Conservation (phyloP, 2,888 invertebrate species). For the Ellobium chinense region DNA sequence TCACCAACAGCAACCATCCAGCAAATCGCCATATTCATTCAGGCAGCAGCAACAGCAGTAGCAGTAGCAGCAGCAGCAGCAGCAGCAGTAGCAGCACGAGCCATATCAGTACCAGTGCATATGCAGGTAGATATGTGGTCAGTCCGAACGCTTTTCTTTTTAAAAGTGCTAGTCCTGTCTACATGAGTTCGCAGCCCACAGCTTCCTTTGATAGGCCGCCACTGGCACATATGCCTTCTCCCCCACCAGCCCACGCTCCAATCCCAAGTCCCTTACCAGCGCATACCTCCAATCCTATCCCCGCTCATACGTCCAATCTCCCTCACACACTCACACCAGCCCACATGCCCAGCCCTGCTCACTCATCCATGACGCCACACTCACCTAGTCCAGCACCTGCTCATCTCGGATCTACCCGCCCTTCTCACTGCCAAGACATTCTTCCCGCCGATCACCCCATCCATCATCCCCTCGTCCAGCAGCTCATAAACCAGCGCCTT, state of each 20-base stretch:
- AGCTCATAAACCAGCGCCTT: slow-evolving; percentile 42
- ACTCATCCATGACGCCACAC: background rate
- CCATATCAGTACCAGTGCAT: background rate
- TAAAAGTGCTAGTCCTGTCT: background rate
- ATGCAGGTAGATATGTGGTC: background rate
- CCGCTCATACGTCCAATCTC: background rate
- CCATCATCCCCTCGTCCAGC: slow-evolving; percentile 45
- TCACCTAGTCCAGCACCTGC: slow-evolving; percentile 20
- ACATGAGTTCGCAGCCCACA: background rate
- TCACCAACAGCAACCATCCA: slow-evolving; percentile 39
- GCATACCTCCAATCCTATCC: slow-evolving; percentile 20
- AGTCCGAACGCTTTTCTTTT: background rate
- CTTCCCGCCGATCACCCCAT: slow-evolving; percentile 45
- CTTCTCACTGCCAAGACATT: background rate
- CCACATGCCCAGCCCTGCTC: background rate
- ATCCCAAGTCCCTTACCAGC: slow-evolving; percentile 12
- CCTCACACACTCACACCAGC: background rate
- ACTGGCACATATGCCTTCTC: slow-evolving; percentile 27
- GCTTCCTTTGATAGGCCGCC: background rate
- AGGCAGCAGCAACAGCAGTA: background rate
- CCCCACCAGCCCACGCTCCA: slow-evolving; percentile 43
- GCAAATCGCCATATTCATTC: slow-evolving; percentile 10
- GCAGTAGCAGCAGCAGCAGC: background rate
- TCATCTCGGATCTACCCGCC: background rate
- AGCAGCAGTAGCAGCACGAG: background rate